Evolutionary conservation across 2,888 invertebrate species (phyloP), one percentile per base, ranked within the genome.

Genomic region (Aspidiotus rigidus): DNA sequence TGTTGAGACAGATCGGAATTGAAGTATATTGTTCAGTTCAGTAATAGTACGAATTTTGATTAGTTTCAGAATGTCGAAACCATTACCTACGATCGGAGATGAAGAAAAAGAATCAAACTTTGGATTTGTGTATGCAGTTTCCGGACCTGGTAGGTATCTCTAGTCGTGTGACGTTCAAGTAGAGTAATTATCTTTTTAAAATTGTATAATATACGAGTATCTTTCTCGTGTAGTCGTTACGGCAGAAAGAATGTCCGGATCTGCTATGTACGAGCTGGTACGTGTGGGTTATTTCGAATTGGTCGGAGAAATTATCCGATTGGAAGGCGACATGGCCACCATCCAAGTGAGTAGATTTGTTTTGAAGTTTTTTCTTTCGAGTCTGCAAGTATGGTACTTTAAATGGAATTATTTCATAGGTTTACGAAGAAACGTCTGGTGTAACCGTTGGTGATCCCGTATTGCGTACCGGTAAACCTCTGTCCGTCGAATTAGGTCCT

Each of bases 221-320:
- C n/a, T 9, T 71, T 15, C 72, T 60, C 62, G 77, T 79, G 71
- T 78, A 97, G 99, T 99, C 80, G 99, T 99, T 63, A 98, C 96
- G 72, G 99, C 99, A 73, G 95, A 99, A 80, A 90, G 90, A 79
- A 99, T 99, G 99, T 88, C 96, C 71, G 99, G 99, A 72, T 92
- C 98, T 41, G 98, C 98, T 85, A 99, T 99, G 97, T 99, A 98
- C 87, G 99, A 99, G 82, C 80, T 99, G 83, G 99, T 99, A 73
- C 88, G 99, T 75, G 99, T 99, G 56, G 99, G 99, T 1, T 97
- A 99, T 81, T 86, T 87, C 75, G 97, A 99, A 80, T 83, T 99
- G 76, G 99, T 99, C 15, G 99, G 99, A 74, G 99, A 99, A 83
- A 99, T 99, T 81, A 99, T 99, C 81, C 89, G 99, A 81, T 85